Conservation (phyloP, 2,888 invertebrate species). For the Eristalis arbustorum region DNA sequence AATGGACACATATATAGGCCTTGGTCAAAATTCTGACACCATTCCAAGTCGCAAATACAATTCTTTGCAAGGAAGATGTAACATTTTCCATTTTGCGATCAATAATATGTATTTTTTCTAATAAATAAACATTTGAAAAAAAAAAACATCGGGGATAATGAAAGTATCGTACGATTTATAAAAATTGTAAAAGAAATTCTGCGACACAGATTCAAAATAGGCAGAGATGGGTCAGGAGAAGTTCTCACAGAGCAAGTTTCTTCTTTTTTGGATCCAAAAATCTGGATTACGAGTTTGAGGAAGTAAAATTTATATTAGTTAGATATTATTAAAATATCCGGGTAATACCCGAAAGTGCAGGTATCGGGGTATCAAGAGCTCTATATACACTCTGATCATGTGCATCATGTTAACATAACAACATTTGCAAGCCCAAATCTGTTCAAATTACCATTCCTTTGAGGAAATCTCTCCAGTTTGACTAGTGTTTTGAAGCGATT, state of each 20-base stretch:
- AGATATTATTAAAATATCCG: no score
- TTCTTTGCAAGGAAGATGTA: constrained; percentile 9
- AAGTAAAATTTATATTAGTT: no score
- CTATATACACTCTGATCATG: no score
- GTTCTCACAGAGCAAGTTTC: constrained; percentile 6
- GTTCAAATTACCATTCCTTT: no score
- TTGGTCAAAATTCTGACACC: neutral
- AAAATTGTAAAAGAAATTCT: neutral
- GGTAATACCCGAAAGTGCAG: no score
- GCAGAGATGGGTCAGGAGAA: no score
- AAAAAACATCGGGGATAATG: neutral
- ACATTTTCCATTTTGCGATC: constrained; percentile 21
- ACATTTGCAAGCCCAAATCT: no score
- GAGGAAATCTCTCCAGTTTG: no score
- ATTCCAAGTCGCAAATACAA: neutral
- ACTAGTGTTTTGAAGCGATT: no score
- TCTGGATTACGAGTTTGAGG: no score
- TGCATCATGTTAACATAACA: no score
- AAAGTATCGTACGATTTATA: neutral
- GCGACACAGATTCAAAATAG: neutral
- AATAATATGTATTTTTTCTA: neutral
- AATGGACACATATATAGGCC: neutral
- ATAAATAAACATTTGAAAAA: neutral
- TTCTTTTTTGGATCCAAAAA: constrained; percentile 2
- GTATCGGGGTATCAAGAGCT: no score